These are phyloP conservation scores for Pygoscelis adeliae DNA, from an alignment of 2,113 vertebrate species.

Conservation along the genomic window DNA sequence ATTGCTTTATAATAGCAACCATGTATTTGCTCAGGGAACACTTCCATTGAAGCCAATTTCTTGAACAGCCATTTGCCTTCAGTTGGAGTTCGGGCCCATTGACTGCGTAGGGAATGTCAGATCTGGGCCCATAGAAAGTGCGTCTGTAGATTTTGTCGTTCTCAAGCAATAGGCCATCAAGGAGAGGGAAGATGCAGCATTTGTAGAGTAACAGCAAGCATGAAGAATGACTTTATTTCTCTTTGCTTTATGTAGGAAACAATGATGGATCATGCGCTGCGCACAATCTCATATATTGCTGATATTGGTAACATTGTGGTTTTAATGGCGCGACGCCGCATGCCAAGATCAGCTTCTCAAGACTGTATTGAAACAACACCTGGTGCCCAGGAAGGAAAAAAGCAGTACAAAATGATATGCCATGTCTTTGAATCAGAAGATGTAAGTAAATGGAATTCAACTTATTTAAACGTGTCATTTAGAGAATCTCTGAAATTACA, in stretches of 20 bases:
- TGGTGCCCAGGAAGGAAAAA: constrained; percentile 90
- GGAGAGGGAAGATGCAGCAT: not conserved
- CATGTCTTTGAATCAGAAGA: constrained; percentile 98
- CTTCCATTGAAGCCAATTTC: not conserved
- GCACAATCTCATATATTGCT: constrained; percentile 97
- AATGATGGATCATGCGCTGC: constrained; percentile 98
- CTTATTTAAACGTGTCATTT: accelerated
- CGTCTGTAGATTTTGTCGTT: not conserved
- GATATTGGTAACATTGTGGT: constrained; percentile 98
- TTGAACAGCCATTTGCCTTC: not conserved
- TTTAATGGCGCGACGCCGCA: constrained; percentile 93
- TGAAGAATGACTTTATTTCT: not conserved
- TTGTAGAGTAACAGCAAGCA: not conserved
- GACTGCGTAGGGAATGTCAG: accelerated
- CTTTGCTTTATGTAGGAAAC: constrained; percentile 80
- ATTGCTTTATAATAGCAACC: not conserved
- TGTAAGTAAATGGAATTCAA: constrained; percentile 78
- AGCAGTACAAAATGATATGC: constrained; percentile 99
- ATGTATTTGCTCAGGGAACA: not conserved
- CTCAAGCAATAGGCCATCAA: not conserved
- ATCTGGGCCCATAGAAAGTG: accelerated
- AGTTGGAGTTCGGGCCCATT: accelerated
- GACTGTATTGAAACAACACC: constrained; percentile 96
- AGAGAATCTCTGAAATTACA: not conserved
- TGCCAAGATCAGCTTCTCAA: constrained; percentile 93